Base-by-base conservation (phyloP, 2,797 vertebrate genomes). In the Psittacula derbiana region DNA sequence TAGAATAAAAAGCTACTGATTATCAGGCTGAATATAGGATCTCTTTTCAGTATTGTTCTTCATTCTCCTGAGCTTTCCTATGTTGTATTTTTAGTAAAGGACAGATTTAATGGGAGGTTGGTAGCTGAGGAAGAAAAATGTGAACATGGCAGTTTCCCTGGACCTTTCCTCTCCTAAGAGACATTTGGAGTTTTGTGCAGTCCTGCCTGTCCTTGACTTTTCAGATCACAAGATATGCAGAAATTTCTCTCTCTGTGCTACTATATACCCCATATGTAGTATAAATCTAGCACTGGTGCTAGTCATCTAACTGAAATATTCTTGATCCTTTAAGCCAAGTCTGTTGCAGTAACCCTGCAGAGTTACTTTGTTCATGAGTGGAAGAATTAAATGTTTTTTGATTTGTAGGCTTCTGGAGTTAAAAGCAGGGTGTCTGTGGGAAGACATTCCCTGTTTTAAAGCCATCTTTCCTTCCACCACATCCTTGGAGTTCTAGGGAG, bases 1-100 rank as follows among this genome's bases (percentile, higher is more conserved):
- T 62, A 20, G 78, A 93, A 91, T 90, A 84, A 84, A 30, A 84
- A 76, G 28, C 41, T 36, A 36, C 41, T 60, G 53, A 38, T 64
- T 64, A 50, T 44, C 55, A 58, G 69, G 14, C 44, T 62, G 58
- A 71, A 25, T 83, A 24, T 10, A 31, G 69, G 49, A 74, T 66
- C 31, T 91, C 40, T 66, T 62, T 49, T 92, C 64, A 61, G 40
- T 31, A 20, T 57, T 73, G 38, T 25, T 94, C 79, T 76, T 85
- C 71, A 43, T 86, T 86, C 60, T 78, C 31, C 81, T 75, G 58
- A 86, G 28, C n/a, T 40, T 64, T 76, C 24, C 25, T 36, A 1
- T 12, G 19, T 58, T 40, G 17, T 80, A 19, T 69, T 86, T 94
- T 82, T 55, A 53, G 69, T 44, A 67, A 82, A 82, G 72, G 21